These are phyloP conservation scores for Dissostichus mawsoni DNA, from an alignment of 2,113 vertebrate species.

Conservation along the genomic window DNA sequence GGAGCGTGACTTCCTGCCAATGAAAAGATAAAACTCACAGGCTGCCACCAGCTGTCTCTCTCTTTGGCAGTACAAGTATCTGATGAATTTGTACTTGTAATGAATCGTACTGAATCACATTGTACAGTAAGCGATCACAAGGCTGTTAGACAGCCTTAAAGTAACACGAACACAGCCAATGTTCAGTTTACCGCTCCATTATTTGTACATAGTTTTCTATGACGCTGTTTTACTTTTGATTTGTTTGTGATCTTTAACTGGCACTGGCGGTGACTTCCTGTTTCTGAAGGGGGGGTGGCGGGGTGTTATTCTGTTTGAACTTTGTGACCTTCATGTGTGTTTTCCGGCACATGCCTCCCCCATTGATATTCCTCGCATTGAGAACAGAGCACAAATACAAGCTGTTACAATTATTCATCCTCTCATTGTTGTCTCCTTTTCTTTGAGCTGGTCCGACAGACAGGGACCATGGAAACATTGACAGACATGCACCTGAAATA, in stretches of 20 bases:
- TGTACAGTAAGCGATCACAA: conserved; percentile 89
- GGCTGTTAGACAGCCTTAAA: conserved; percentile 90
- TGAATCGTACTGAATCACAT: conserved; percentile 87
- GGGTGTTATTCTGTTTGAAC: conserved; percentile 48
- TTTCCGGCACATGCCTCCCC: conserved; percentile 60
- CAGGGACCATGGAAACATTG: not conserved
- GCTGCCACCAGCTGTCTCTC: conserved; percentile 91
- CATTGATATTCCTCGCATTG: conserved; percentile 73
- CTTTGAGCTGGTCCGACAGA: conserved; percentile 19
- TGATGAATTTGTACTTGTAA: conserved; percentile 90
- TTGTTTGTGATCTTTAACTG: conserved; percentile 74
- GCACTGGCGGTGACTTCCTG: conserved; percentile 66
- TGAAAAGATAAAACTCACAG: conserved; percentile 79
- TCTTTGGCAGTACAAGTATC: conserved; percentile 93
- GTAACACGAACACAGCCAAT: conserved; percentile 84
- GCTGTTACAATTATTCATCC: conserved; percentile 77
- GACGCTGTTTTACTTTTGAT: conserved; percentile 69
- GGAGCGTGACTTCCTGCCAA: conserved; percentile 85
- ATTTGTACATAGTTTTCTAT: conserved; percentile 93
- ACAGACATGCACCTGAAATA: not conserved
- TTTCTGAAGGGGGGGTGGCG: conserved; percentile 27
- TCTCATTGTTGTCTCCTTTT: conserved; percentile 73
- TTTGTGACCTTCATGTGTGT: conserved; percentile 70
- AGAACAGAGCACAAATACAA: conserved; percentile 85
- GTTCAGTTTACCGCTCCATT: conserved; percentile 88